Base-by-base conservation (phyloP, 2,113 vertebrate genomes). In the Orthonyx spaldingii region DNA sequence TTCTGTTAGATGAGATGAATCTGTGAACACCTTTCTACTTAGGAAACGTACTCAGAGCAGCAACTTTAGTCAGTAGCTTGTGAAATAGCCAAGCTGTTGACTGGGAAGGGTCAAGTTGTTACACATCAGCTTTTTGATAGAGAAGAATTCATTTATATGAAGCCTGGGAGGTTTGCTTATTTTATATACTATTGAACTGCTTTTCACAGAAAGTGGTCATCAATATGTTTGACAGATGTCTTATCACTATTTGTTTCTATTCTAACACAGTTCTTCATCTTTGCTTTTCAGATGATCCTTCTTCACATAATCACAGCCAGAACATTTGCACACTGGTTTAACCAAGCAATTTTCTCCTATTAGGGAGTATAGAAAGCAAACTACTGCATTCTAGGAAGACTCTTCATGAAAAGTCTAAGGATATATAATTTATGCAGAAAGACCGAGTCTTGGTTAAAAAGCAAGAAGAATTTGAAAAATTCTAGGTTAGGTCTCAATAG, bases 331-430 rank as follows among this genome's bases (percentile, higher is more conserved):
- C 33, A 42, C 11, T 80, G 61, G 59, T 93, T 93, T 57, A 79
- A 93, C 59, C 57, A 88, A 90, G 71, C 19, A 89, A 84, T 90
- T 95, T 88, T 64, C 32, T 86, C 50, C 80, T 93, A 55, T 81
- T 89, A 90, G 56, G 24, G 33, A 84, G 69, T 46, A 86, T 35
- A 90, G 83, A 95, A 77, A 89, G 27, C 21, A 81, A 88, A 72
- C 35, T 61, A 21, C 33, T 80, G 50, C 44, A 60, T 88, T 90
- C 82, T 88, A 90, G 39, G 83, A 93, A 86, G 37, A 55, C 12
- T 53, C 16, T 72, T 77, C 35, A 41, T 50, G 27, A 66, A 39
- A 93, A 92, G 55, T 19, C 39, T 57, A 50, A 46, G 55, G 28
- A 60, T 70, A 47, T 68, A 37, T 35, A 72, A 78, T 92, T 82